Evolutionary conservation across 2,888 invertebrate species (phyloP).

Genomic region (Diaperis boleti): DNA sequence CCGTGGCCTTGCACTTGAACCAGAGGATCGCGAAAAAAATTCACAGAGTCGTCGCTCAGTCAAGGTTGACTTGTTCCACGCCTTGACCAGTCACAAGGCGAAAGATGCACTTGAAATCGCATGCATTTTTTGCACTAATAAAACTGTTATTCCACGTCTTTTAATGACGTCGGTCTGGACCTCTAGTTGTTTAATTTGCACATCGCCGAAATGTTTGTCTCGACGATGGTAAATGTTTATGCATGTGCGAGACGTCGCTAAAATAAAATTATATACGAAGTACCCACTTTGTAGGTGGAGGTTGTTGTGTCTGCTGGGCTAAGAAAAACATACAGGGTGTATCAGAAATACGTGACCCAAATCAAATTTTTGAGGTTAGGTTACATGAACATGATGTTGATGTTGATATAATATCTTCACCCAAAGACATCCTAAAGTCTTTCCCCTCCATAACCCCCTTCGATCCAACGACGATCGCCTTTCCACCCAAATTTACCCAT

Average conservation of each 20-base stretch:
- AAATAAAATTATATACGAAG: background rate
- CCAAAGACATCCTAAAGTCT: too few species aligned
- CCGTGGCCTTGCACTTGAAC: conserved; percentile 63
- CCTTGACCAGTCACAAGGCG: conserved; percentile 48
- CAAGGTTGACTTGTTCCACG: conserved; percentile 50
- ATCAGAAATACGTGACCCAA: too few species aligned
- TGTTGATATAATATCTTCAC: too few species aligned
- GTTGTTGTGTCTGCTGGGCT: background rate
- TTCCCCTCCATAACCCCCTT: too few species aligned
- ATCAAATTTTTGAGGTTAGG: too few species aligned
- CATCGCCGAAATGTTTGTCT: conserved; percentile 37
- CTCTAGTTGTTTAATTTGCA: conserved; percentile 31
- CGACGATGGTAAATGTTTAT: conserved; percentile 23
- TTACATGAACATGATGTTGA: too few species aligned
- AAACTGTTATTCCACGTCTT: conserved; percentile 51
- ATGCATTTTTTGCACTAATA: conserved; percentile 46
- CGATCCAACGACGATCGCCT: too few species aligned
- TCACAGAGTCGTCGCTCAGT: conserved; percentile 44
- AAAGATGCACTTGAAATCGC: conserved; percentile 35
- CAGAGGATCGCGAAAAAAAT: conserved; percentile 43
- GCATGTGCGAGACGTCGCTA: too few species aligned
- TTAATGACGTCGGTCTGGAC: conserved; percentile 28
- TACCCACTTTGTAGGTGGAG: too few species aligned
- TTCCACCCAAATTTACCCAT: too few species aligned
- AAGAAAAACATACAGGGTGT: too few species aligned